These are phyloP conservation scores for Paratilapia polleni DNA, from an alignment of 2,113 vertebrate genomes.

Conservation along the genomic window DNA sequence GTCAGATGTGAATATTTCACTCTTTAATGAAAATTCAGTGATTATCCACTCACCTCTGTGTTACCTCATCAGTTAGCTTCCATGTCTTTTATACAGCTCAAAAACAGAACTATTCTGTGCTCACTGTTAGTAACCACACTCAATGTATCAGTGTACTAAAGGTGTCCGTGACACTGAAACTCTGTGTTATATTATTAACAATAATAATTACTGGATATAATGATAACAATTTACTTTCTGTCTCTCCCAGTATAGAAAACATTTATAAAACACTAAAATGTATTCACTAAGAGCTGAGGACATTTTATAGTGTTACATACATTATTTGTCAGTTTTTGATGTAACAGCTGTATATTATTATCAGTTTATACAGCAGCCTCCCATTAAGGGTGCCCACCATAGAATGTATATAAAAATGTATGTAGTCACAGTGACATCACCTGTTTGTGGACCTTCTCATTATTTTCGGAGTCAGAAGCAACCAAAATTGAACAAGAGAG, in stretches of 20 bases:
- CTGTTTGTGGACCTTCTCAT: too few species aligned
- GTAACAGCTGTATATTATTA: too few species aligned
- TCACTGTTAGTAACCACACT: too few species aligned
- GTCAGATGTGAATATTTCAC: constrained; percentile 34
- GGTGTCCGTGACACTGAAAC: not conserved
- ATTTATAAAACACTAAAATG: too few species aligned
- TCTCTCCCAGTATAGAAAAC: not conserved
- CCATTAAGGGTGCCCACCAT: too few species aligned
- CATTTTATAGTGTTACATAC: not conserved
- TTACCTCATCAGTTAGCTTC: not conserved
- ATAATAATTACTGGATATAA: not conserved
- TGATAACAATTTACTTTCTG: not conserved
- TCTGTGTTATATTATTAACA: not conserved
- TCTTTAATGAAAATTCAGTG: constrained; percentile 25
- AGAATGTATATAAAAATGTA: too few species aligned
- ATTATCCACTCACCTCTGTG: constrained; percentile 14
- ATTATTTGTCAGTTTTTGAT: not conserved
- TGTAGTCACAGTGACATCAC: too few species aligned
- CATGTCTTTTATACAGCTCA: not conserved
- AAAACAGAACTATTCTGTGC: not conserved
- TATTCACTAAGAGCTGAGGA: not conserved
- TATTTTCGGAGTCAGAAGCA: too few species aligned
- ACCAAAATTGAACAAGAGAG: not conserved
- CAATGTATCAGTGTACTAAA: not conserved
- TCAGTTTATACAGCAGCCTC: too few species aligned